phyloP scores from a whole-genome alignment of 2,113 vertebrate genomes.

The Chloropsis cyanopogon region DNA sequence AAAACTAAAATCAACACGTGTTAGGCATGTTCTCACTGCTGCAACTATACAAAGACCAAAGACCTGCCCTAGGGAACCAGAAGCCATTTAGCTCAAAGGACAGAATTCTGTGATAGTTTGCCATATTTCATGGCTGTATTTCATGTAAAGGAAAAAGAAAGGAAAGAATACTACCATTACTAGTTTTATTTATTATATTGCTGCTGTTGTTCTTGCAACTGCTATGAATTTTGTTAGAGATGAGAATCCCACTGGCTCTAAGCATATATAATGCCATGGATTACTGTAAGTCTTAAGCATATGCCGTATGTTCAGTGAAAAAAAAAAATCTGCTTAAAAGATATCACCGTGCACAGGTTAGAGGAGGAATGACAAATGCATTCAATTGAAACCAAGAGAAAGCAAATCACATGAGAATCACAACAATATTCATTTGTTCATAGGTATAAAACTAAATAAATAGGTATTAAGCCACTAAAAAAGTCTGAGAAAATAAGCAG shows the following conservation, averaged over 20 bases:
- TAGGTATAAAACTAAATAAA: neutral
- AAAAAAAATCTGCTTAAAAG: neutral
- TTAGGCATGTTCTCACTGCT: neutral
- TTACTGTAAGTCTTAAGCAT: neutral
- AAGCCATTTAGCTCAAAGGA: neutral
- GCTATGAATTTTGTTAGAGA: neutral
- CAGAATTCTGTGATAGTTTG: neutral
- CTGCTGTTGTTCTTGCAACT: neutral
- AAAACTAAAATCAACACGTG: neutral
- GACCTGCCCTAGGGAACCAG: neutral
- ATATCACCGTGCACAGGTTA: neutral
- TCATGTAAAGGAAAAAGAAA: neutral
- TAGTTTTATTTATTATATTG: neutral
- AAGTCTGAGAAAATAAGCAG: neutral
- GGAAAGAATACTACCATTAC: neutral
- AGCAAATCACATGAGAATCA: neutral
- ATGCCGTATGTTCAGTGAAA: neutral
- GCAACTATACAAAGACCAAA: neutral
- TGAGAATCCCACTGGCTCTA: neutral
- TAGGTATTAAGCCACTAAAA: neutral
- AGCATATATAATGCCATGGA: neutral
- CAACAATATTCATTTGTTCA: neutral
- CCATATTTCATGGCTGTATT: neutral
- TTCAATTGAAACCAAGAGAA: neutral
- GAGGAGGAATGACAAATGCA: neutral